Evolutionary conservation across 2,113 vertebrate species (phyloP), one percentile per base, ranked within the genome.

Genomic region (Xiphophorus couchianus): DNA sequence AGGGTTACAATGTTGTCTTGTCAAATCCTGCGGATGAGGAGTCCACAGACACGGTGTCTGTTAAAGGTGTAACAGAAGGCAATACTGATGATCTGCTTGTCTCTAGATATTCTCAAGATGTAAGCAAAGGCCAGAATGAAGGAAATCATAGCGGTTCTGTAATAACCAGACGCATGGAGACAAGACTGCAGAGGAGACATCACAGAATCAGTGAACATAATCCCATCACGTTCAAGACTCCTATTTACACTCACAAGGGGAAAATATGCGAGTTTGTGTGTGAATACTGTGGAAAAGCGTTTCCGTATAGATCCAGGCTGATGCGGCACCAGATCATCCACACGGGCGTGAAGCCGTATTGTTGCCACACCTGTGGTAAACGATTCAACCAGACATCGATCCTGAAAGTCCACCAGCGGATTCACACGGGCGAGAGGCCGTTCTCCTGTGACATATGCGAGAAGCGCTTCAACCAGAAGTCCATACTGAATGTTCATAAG

Each of bases 241-340:
- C 71, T 22, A 58, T 67, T 69, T 69, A 31, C 77, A 81, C 54
- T 51, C 77, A 77, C 7, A 6, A 28, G 1, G 51, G 37, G 60
- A 54, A 85, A 60, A 75, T 68, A 27, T 39, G 5, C 15, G 63
- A 74, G 31, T 83, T 76, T 29, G 65, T 66, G 27, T 77, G 77
- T 12, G 75, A 63, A n/a, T 69, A 60, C 6, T 85, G 85, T 69
- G 83, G 68, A 4, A 87, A 82, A 71, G 11, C 11, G 7, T 83
- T 83, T 61, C 35, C 35, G 1, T 62, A 27, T 22, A 70, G 73
- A 27, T 77, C 74, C 69, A 77, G 69, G 66, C 35, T 82, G 51
- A 74, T 66, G 17, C 44, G 71, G 30, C 81, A 83, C 62, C 44
- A 61, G 70, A 27, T 44, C 27, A 69, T 77, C 70, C 80, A 82